phyloP scores from a whole-genome alignment of 2,797 vertebrate genomes.

The Perodicticus potto region DNA sequence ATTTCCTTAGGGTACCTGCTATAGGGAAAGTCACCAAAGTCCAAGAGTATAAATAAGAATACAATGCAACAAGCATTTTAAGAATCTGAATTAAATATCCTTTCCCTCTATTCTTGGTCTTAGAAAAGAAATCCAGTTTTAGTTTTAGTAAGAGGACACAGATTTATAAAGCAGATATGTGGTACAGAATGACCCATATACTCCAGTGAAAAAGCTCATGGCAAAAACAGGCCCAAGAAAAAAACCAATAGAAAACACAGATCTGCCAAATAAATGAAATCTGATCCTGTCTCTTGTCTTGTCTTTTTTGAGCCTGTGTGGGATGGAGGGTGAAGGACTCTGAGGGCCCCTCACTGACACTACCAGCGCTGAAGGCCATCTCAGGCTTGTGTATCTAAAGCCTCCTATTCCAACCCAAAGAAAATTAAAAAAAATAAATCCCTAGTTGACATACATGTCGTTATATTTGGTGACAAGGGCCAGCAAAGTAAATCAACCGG shows the following conservation, averaged over 20 bases:
- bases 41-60: not conserved
- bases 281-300: not conserved
- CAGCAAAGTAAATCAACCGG: not conserved
- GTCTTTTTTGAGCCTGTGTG: not conserved
- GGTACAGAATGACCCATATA: not conserved
- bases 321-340: not conserved
- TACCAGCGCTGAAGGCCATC: not conserved
- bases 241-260: not conserved
- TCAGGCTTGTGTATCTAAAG: not conserved
- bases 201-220: not conserved
- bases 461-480: not conserved
- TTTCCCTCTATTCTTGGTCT: not conserved
- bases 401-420: not conserved
- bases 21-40: not conserved
- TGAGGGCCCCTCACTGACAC: not conserved
- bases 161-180: not conserved
- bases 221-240: not conserved
- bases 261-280: not conserved
- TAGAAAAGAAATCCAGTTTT: constrained; percentile 12
- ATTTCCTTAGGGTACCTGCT: not conserved
- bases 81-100: not conserved
- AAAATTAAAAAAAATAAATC: constrained; percentile 31
- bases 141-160: not conserved
- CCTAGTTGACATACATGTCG: not conserved
- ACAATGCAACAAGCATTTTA: not conserved